A percentile compares a stretch with the other conserved stretches of the same genome.
Conservation (phyloP, 2,888 invertebrate species). For the Lathronympha strigana region DNA sequence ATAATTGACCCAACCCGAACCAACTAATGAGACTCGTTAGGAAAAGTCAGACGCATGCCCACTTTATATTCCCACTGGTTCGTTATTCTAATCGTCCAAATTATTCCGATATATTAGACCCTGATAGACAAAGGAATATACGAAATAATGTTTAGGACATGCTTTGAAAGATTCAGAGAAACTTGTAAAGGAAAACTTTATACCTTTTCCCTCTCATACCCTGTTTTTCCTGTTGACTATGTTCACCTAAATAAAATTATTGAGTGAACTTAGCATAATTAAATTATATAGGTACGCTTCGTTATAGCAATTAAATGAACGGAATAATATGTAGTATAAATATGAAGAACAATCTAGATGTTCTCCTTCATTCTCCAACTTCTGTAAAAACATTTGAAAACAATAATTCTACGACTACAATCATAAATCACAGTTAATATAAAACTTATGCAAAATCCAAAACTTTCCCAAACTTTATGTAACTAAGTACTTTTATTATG, state of each 20-base stretch:
- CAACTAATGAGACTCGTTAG: constrained; percentile 13
- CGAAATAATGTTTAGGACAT: not conserved
- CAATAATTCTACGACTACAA: not conserved
- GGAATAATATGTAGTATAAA: no score
- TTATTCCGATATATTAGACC: not conserved
- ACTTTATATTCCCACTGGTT: constrained; percentile 5
- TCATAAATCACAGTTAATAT: constrained; percentile 9
- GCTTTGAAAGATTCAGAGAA: not conserved
- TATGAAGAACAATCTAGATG: no score
- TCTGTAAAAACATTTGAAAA: no score
- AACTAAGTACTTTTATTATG: constrained; percentile 30
- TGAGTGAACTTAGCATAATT: no score
- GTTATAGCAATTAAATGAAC: no score
- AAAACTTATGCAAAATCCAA: constrained; percentile 12
- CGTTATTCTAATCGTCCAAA: constrained; percentile 8
- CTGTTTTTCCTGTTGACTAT: no score
- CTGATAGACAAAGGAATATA: not conserved
- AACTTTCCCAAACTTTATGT: constrained; percentile 7
- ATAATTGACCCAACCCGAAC: not conserved
- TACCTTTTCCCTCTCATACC: no score
- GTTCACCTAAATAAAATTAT: no score
- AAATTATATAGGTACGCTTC: no score
- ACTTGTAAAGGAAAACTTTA: no score
- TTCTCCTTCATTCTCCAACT: no score
- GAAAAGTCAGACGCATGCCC: constrained; percentile 18